A percentile compares a stretch with the other conserved stretches of the same genome.
Evolutionary conservation across 2,888 invertebrate genomes (phyloP).

Genomic region (Eristalis pertinax): DNA sequence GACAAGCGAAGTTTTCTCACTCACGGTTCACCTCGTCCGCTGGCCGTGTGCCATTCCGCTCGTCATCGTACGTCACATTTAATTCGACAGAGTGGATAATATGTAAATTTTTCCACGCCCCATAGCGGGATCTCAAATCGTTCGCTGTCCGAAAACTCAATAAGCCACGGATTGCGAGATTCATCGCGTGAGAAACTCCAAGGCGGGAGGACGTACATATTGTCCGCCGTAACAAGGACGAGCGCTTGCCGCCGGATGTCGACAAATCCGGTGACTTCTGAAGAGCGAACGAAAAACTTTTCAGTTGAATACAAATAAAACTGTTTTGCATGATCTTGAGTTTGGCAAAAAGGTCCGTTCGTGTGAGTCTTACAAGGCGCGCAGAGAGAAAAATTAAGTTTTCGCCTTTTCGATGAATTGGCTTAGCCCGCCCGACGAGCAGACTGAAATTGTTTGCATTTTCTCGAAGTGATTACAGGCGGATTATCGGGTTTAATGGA

Average conservation of each 20-base stretch:
- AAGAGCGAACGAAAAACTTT: constrained; percentile 21
- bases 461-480: constrained; percentile 1
- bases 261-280: constrained; percentile 17
- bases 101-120: constrained; percentile 41
- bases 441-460: not conserved
- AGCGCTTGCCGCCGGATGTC: not conserved
- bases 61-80: constrained; percentile 10
- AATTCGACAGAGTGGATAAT: constrained; percentile 48
- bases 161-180: constrained; percentile 6
- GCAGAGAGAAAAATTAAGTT: constrained; percentile 23
- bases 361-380: too few species aligned
- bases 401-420: constrained; percentile 9
- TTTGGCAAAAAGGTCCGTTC: not conserved
- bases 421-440: constrained; percentile 12
- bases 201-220: not conserved
- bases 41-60: not conserved
- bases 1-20: constrained; percentile 27
- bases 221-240: constrained; percentile 6
- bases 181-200: not conserved
- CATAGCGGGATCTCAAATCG: constrained; percentile 28
- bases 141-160: constrained; percentile 38
- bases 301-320: constrained; percentile 36
- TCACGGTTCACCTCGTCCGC: constrained; percentile 12
- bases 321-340: constrained; percentile 8
- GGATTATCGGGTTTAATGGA: constrained; percentile 21